These are phyloP conservation scores for Neosilurus hyrtlii DNA, from an alignment of 2,797 vertebrate species.

Conservation along the genomic window DNA sequence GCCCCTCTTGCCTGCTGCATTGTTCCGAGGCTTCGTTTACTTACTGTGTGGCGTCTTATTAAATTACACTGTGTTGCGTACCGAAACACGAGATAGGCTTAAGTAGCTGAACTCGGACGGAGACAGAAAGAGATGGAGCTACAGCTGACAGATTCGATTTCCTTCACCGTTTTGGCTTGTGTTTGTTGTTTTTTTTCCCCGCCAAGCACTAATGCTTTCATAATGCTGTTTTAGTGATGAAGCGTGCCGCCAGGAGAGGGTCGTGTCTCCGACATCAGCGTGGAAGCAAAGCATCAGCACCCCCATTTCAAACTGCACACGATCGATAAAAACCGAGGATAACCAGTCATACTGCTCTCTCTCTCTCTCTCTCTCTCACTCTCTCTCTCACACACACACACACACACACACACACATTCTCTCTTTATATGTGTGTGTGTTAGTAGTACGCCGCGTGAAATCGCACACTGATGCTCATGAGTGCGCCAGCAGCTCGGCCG, in stretches of 20 bases:
- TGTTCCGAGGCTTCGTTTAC: conserved; percentile 67
- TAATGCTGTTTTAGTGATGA: conserved; percentile 45
- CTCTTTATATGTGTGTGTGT: conserved; percentile 12
- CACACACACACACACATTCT: conserved; percentile 20
- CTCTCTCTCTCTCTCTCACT: conserved; percentile 22
- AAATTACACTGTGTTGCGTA: conserved; percentile 70
- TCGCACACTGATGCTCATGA: conserved; percentile 62
- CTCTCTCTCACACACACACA: conserved; percentile 6
- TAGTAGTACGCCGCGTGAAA: conserved; percentile 53
- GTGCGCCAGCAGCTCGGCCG: conserved; percentile 62
- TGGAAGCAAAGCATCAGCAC: conserved; percentile 64
- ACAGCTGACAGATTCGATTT: conserved; percentile 69
- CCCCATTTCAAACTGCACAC: conserved; percentile 67
- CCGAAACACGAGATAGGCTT: conserved; percentile 67
- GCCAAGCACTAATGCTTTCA: conserved; percentile 63
- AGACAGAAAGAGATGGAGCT: conserved; percentile 48
- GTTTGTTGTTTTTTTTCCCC: conserved; percentile 41
- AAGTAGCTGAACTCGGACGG: conserved; percentile 67
- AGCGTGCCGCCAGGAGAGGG: conserved; percentile 15
- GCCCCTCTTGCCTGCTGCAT: conserved; percentile 51
- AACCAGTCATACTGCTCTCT: conserved; percentile 61
- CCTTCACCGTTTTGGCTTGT: conserved; percentile 64
- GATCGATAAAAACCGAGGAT: conserved; percentile 73
- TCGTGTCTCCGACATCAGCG: conserved; percentile 32
- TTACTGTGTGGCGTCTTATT: conserved; percentile 74